Evolutionary conservation across 2,113 vertebrate species (phyloP), one percentile per base, ranked within the genome.

Genomic region (Ciconia boyciana): DNA sequence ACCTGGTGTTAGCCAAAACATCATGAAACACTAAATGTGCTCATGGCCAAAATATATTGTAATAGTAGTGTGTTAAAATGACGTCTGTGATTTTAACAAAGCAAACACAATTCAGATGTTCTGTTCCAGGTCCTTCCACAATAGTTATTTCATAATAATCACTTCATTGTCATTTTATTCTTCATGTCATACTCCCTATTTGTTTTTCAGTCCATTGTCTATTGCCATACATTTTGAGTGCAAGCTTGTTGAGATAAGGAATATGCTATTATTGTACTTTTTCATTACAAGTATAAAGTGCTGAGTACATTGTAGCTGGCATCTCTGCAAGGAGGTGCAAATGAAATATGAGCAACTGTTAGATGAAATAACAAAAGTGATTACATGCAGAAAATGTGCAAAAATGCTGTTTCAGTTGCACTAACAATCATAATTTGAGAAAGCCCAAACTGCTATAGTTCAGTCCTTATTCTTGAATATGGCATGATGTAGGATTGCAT

Each of bases 271-370:
- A 43, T 22, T 55, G 8, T 58, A 43, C 4, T 43, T 86, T 64
- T 70, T 55, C 34, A 11, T 43, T 41, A 28, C 9, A 13, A 39
- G 6, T 26, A 25, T 20, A 19, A 48, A 69, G 14, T 34, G 22
- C 14, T 26, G 16, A 11, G 22, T 29, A n/a, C 1, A 2, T 13
- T 46, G 31, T 17, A 16, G 4, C 16, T 83, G 3, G 2, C 10
- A 28, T 28, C 16, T 65, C n/a, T 75, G 11, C n/a, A 57, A 55
- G 28, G 25, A 69, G 18, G 14, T 84, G 55, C 14, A 68, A 60
- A 54, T 51, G 36, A 94, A 91, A 84, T 51, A 46, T 4, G 31
- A 76, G 26, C 32, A 71, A 83, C 17, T 25, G 7, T 39, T 44
- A 55, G 51, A 64, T 36, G 18, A 68, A 91, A 36, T 20, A 71